phyloP scores from a whole-genome alignment of 2,797 vertebrate genomes.

The Atherinosoma microstoma region DNA sequence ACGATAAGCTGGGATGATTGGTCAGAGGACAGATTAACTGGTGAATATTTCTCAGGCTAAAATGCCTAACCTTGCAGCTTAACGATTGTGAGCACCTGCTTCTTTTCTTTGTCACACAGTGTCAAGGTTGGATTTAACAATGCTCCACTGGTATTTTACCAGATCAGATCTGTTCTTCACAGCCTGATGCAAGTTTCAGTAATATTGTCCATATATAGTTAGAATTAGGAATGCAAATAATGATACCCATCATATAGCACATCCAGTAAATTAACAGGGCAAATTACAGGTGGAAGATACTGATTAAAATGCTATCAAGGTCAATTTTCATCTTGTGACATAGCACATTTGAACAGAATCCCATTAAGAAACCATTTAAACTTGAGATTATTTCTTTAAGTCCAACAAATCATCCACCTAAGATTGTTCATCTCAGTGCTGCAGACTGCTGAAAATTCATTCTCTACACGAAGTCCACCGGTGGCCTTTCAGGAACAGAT shows the following conservation, averaged over 20 bases:
- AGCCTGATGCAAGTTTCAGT: neutral
- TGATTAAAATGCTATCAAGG: neutral
- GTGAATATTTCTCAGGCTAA: neutral
- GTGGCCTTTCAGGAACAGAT: neutral
- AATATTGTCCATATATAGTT: neutral
- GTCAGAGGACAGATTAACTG: neutral
- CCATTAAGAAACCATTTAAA: neutral
- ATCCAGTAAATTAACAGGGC: neutral
- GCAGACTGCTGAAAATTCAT: conserved; percentile 14
- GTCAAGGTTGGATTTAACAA: neutral
- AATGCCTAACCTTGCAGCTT: neutral
- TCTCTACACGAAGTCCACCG: neutral
- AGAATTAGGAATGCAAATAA: neutral
- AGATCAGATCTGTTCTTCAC: neutral
- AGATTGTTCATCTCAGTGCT: conserved; percentile 4
- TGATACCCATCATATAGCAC: neutral
- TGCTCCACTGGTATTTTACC: neutral
- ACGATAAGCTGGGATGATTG: neutral
- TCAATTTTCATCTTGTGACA: neutral
- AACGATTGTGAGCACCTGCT: neutral
- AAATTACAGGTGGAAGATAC: neutral
- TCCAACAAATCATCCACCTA: neutral
- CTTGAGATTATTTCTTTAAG: neutral
- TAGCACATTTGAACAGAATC: neutral
- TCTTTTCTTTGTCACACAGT: neutral